Evolutionary conservation across 2,113 vertebrate genomes (phyloP).

Genomic region (Oostethus manadensis): DNA sequence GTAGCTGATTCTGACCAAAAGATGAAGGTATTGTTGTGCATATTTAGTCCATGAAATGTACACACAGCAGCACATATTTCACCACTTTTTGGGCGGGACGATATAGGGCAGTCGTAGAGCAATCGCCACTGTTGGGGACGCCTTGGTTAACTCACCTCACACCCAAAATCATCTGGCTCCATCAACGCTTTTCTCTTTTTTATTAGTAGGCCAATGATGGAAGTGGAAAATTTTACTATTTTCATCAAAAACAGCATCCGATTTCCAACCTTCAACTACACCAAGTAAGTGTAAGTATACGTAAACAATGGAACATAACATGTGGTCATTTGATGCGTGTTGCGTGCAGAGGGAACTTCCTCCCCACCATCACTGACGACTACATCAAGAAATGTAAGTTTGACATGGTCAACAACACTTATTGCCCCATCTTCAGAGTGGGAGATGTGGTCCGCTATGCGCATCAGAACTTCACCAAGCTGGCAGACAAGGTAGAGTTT

Average conservation of each 20-base stretch:
- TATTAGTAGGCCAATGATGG: constrained; percentile 79
- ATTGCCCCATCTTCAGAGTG: constrained; percentile 88
- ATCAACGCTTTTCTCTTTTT: not conserved
- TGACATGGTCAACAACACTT: constrained; percentile 74
- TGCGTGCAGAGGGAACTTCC: constrained; percentile 78
- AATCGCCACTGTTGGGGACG: too few relatives aligned
- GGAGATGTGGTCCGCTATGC: constrained; percentile 83
- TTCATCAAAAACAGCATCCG: constrained; percentile 96
- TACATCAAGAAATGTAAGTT: constrained; percentile 79
- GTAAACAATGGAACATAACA: too few relatives aligned
- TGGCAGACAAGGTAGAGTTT: constrained; percentile 77
- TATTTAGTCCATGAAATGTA: too few relatives aligned
- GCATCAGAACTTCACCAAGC: constrained; percentile 77
- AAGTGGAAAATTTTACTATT: constrained; percentile 92
- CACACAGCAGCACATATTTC: too few relatives aligned
- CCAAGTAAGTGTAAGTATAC: constrained; percentile 74
- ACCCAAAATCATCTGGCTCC: too few relatives aligned
- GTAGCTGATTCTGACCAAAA: too few relatives aligned
- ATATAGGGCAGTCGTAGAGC: too few relatives aligned
- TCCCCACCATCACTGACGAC: constrained; percentile 64
- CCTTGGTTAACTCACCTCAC: too few relatives aligned
- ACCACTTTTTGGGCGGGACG: too few relatives aligned
- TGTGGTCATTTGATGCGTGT: constrained; percentile 12
- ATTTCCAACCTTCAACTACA: constrained; percentile 88
- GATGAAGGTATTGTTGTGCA: too few relatives aligned